phyloP scores from a whole-genome alignment of 2,888 invertebrate genomes.

The Ormyrus labotus region DNA sequence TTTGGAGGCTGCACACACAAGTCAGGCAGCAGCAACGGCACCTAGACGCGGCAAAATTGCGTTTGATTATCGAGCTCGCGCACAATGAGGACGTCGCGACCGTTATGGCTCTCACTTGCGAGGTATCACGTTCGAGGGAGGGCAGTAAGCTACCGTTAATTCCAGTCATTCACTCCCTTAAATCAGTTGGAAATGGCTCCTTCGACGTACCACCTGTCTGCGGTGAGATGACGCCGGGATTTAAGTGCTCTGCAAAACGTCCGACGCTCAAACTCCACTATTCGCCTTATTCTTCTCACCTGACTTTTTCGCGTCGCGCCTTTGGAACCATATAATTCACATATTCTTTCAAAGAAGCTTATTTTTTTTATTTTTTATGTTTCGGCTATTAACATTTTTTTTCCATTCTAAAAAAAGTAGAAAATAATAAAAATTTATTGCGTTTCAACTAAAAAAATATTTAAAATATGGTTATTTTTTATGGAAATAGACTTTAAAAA shows the following conservation, averaged over 20 bases:
- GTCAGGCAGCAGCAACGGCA: not conserved
- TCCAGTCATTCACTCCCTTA: conserved; percentile 38
- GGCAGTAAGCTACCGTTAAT: conserved; percentile 31
- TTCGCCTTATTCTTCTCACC: not conserved
- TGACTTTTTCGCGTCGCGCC: not conserved
- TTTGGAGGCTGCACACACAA: conserved; percentile 16
- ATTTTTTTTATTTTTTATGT: too few relatives aligned
- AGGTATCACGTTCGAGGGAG: conserved; percentile 8
- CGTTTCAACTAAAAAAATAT: too few relatives aligned
- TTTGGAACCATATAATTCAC: too few relatives aligned
- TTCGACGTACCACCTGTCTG: conserved; percentile 4
- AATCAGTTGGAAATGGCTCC: conserved; percentile 41
- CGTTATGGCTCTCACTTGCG: too few relatives aligned
- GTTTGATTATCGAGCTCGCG: conserved; percentile 26
- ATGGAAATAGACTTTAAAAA: too few relatives aligned
- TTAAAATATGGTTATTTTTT: too few relatives aligned
- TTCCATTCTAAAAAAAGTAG: too few relatives aligned
- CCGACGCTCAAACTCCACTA: not conserved
- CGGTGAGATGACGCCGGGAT: not conserved
- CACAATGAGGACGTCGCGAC: not conserved
- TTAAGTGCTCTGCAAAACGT: conserved; percentile 26
- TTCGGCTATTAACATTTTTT: too few relatives aligned
- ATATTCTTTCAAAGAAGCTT: too few relatives aligned
- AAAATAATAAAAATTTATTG: too few relatives aligned
- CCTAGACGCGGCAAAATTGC: conserved; percentile 19